Percentiles rank a stretch among this genome's conserved stretches.
These are phyloP conservation scores for Stenopsyche tienmushanensis DNA, from an alignment of 1,140 invertebrate genomes.

Conservation along the genomic window DNA sequence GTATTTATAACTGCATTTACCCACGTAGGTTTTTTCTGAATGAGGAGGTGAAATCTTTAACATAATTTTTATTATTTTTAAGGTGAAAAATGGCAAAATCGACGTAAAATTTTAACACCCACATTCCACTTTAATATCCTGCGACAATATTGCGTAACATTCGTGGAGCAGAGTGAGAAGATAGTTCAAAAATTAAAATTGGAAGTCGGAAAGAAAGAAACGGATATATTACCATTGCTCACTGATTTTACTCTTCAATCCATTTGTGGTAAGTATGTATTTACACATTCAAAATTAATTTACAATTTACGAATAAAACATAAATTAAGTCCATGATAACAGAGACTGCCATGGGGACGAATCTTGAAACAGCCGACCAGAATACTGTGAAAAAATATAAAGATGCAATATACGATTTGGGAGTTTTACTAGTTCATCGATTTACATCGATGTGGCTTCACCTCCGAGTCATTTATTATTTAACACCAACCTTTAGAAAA, in stretches of 20 bases:
- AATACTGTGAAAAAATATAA: slow-evolving; percentile 43
- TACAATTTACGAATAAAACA: not conserved
- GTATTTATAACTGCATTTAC: no score
- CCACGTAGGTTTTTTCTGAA: no score
- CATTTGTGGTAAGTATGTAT: slow-evolving; percentile 18
- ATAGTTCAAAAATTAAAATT: slow-evolving; percentile 1
- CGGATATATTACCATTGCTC: slow-evolving; percentile 13
- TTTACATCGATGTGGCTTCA: slow-evolving; percentile 46
- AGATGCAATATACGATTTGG: slow-evolving; percentile 48
- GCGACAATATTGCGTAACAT: slow-evolving; percentile 11
- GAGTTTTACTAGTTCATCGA: slow-evolving; percentile 45
- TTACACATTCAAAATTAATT: not conserved
- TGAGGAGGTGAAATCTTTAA: slow-evolving; percentile 4
- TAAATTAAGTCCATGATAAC: no score
- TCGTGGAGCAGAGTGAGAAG: slow-evolving; percentile 1
- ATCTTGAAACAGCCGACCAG: slow-evolving; percentile 2
- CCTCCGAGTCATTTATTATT: slow-evolving; percentile 41
- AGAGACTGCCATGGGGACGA: slow-evolving; percentile 20
- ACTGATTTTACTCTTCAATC: slow-evolving; percentile 10
- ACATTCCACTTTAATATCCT: slow-evolving; percentile 22
- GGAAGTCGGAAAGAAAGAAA: not conserved
- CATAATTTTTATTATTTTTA: slow-evolving; percentile 1
- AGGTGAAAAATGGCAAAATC: slow-evolving; percentile 20
- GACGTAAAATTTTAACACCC: slow-evolving; percentile 18
- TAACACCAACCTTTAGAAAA: slow-evolving; percentile 35